Evolutionary conservation across 2,113 vertebrate species (phyloP).

Genomic region (Thymallus thymallus): DNA sequence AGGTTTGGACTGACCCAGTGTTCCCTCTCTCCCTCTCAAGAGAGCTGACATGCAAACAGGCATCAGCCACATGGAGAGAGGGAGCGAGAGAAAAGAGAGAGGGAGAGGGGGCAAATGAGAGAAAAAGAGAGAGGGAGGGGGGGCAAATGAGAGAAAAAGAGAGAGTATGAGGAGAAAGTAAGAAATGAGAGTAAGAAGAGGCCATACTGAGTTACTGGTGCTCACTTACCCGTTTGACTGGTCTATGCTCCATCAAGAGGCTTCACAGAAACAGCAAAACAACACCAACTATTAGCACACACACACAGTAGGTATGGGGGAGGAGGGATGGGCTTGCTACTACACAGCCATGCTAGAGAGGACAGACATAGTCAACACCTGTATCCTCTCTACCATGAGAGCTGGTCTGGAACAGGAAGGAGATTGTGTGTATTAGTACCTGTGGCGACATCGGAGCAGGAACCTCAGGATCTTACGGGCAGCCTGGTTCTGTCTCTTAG

Average conservation of each 20-base stretch:
- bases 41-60: conserved; percentile 94
- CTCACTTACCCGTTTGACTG: conserved; percentile 97
- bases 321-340: too few species aligned
- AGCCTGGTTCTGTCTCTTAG: conserved; percentile 99
- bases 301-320: conserved; percentile 36
- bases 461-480: conserved; percentile 99
- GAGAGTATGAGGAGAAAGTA: conserved; percentile 46
- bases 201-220: not conserved
- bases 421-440: conserved; percentile 64
- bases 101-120: conserved; percentile 48
- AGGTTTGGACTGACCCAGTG: conserved; percentile 33
- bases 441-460: conserved; percentile 97
- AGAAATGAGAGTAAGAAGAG: conserved; percentile 15
- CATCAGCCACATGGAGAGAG: conserved; percentile 75
- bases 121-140: conserved; percentile 52
- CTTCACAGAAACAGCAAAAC: conserved; percentile 95
- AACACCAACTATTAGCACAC: conserved; percentile 96
- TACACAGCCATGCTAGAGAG: too few species aligned
- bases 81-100: conserved; percentile 59
- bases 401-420: not conserved
- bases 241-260: conserved; percentile 99
- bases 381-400: not conserved
- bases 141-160: conserved; percentile 59
- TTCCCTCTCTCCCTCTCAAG: conserved; percentile 61
- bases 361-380: too few species aligned